Conservation (phyloP, 2,888 invertebrate species). For the Drosophila silvestris region DNA sequence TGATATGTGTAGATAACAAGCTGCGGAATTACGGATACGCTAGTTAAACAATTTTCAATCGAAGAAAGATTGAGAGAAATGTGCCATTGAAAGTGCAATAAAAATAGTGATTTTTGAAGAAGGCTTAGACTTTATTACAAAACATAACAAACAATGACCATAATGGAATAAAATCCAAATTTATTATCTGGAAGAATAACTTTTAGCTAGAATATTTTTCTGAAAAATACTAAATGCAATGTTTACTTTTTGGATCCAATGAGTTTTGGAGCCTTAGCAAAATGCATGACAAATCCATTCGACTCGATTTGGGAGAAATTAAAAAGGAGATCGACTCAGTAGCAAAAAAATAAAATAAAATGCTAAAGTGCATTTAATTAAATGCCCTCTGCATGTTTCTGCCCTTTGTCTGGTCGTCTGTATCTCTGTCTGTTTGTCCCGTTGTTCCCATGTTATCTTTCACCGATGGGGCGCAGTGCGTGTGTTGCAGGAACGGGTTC, state of each 20-base stretch:
- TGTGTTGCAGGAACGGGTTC: conserved; percentile 41
- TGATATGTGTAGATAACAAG: conserved; percentile 4
- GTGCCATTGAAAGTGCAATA: background rate
- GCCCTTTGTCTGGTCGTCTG: background rate
- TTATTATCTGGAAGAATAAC: background rate
- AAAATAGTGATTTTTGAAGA: background rate
- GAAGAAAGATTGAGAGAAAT: background rate
- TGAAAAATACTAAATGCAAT: background rate
- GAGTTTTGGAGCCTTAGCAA: background rate
- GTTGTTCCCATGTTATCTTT: conserved; percentile 31
- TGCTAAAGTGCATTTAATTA: conserved; percentile 72
- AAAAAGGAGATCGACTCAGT: conserved; percentile 42
- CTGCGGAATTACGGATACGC: conserved; percentile 24
- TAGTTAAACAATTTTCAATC: background rate
- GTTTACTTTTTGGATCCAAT: background rate
- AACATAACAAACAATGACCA: background rate
- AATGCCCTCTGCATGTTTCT: conserved; percentile 44
- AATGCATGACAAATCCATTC: conserved; percentile 9
- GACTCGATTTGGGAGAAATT: conserved; percentile 17
- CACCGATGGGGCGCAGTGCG: conserved; percentile 14
- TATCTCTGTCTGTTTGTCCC: conserved; percentile 5
- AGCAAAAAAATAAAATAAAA: conserved; percentile 44
- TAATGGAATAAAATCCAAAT: background rate
- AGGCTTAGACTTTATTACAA: background rate
- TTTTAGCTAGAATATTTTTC: background rate